Conservation (phyloP, 2,888 invertebrate species). For the Erpobdella octoculata region DNA sequence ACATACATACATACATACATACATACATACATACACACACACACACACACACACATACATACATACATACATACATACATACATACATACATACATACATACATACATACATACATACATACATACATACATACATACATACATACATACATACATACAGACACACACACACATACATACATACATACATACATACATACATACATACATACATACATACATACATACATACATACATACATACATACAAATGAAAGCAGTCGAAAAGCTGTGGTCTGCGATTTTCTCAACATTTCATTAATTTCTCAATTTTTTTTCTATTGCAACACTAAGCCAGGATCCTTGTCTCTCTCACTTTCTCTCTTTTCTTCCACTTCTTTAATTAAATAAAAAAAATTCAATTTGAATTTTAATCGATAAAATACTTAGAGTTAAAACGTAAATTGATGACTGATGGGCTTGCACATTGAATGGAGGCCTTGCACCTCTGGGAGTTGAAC, state of each 20-base stretch:
- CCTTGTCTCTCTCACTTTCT: no score
- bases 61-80: background rate
- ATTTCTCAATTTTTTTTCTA: no score
- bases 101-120: background rate
- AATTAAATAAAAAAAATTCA: no score
- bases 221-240: background rate
- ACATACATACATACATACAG: no score
- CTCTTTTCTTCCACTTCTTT: no score
- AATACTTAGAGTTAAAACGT: no score
- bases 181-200: constrained; percentile 15
- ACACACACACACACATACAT: background rate
- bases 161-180: constrained; percentile 20
- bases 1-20: background rate
- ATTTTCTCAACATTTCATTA: no score
- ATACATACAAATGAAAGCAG: background rate
- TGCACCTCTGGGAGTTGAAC: no score
- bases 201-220: background rate
- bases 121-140: background rate
- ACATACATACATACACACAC: background rate
- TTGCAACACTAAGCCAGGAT: no score
- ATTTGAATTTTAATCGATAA: no score
- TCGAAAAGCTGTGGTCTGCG: background rate
- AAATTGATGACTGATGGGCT: no score
- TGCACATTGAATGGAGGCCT: no score
- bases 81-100: background rate